Evolutionary conservation across 1,140 invertebrate species (phyloP).

Genomic region (Aphelinus atriplicis): DNA sequence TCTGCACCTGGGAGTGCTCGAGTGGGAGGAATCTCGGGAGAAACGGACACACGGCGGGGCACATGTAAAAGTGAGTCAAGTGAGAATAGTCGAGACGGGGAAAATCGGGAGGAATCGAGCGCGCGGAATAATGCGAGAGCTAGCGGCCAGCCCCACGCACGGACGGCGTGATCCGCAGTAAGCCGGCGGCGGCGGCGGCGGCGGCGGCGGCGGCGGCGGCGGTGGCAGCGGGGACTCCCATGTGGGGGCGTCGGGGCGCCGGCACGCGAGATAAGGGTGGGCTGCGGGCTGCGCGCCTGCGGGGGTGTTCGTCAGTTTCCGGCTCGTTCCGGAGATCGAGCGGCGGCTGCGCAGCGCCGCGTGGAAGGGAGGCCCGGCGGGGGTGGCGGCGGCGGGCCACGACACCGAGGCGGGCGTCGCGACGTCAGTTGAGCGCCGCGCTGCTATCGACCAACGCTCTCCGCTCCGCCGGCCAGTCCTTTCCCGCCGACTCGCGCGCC

Average conservation of each 20-base stretch:
- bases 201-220: neutral
- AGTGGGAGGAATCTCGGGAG: too few species aligned
- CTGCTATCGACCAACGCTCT: slow-evolving; percentile 59
- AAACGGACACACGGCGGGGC: too few species aligned
- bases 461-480: neutral
- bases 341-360: slow-evolving; percentile 38
- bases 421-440: slow-evolving; percentile 63
- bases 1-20: too few species aligned
- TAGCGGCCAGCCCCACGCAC: too few species aligned
- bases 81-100: too few species aligned
- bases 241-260: slow-evolving; percentile 31
- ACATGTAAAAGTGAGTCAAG: too few species aligned
- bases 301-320: slow-evolving; percentile 60
- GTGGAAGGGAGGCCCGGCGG: slow-evolving; percentile 35
- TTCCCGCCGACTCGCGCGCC: neutral
- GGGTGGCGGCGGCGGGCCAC: slow-evolving; percentile 46
- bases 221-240: slow-evolving; percentile 4
- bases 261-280: slow-evolving; percentile 56
- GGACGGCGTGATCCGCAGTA: neutral
- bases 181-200: neutral
- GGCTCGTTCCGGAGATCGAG: slow-evolving; percentile 59
- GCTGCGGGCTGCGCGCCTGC: slow-evolving; percentile 41
- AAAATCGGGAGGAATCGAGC: too few species aligned
- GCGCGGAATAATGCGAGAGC: too few species aligned
- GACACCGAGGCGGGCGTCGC: slow-evolving; percentile 60